Conservation (phyloP, 2,113 vertebrate species). For the Calyptommatus sinebrachiatus region DNA sequence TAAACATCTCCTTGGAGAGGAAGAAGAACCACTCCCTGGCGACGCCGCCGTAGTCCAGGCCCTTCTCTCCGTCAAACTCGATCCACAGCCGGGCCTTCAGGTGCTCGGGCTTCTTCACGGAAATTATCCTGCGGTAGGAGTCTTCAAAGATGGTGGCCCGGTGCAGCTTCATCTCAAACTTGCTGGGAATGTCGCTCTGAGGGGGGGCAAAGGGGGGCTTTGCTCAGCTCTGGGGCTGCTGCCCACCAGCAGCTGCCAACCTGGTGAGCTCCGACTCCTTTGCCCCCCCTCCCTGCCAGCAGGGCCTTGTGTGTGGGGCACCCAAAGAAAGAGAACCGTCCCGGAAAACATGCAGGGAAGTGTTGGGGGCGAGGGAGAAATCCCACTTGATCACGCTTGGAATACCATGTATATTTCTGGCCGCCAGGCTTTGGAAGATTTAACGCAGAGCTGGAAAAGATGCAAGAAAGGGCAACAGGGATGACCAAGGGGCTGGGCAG, state of each 20-base stretch:
- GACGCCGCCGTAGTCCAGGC: constrained; percentile 94
- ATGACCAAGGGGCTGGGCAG: too few relatives aligned
- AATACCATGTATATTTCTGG: too few relatives aligned
- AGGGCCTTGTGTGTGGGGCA: too few relatives aligned
- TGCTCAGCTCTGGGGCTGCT: too few relatives aligned
- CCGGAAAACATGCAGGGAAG: too few relatives aligned
- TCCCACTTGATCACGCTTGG: neutral
- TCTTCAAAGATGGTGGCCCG: constrained; percentile 90
- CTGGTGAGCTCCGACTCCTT: too few relatives aligned
- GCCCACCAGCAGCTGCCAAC: too few relatives aligned
- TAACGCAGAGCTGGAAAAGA: too few relatives aligned
- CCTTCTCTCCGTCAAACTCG: constrained; percentile 97
- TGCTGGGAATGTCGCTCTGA: constrained; percentile 93
- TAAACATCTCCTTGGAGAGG: constrained; percentile 99
- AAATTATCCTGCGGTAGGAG: constrained; percentile 90
- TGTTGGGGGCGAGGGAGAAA: neutral
- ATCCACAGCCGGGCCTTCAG: constrained; percentile 97
- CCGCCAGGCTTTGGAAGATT: too few relatives aligned
- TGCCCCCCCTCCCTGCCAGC: too few relatives aligned
- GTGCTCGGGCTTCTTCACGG: constrained; percentile 87
- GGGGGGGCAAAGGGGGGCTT: neutral
- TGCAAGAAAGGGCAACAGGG: too few relatives aligned
- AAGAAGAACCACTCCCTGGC: constrained; percentile 98
- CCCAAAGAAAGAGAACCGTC: too few relatives aligned
- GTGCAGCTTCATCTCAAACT: constrained; percentile 93